These are phyloP conservation scores for Aldrovandia affinis DNA, from an alignment of 2,797 vertebrate genomes.

Conservation along the genomic window DNA sequence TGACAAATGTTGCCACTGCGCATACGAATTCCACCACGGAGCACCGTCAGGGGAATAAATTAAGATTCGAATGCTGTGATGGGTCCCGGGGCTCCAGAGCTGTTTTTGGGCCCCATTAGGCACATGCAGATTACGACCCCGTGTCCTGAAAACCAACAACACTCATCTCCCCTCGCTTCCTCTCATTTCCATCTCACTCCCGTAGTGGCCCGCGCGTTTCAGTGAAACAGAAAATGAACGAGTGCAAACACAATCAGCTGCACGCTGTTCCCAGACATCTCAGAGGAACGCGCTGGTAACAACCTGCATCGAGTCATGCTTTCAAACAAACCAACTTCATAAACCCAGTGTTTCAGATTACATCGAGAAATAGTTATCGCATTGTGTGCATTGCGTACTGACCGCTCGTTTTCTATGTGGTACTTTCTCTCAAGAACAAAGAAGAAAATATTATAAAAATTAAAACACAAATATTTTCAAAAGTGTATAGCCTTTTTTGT, in stretches of 20 bases:
- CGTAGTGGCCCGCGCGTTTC: slow-evolving; percentile 39
- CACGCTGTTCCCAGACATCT: slow-evolving; percentile 40
- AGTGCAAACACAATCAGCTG: slow-evolving; percentile 42
- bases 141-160: slow-evolving; percentile 53
- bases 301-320: slow-evolving; percentile 40
- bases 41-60: not conserved
- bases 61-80: not conserved
- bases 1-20: not conserved
- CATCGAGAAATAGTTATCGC: not conserved
- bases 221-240: slow-evolving; percentile 43
- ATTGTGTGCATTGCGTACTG: not conserved
- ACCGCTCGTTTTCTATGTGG: no score
- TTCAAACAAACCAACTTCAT: slow-evolving; percentile 45
- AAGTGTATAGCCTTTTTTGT: no score
- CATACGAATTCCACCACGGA: not conserved
- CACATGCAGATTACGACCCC: slow-evolving; percentile 38
- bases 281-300: not conserved
- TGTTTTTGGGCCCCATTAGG: slow-evolving; percentile 35
- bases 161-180: slow-evolving; percentile 41
- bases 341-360: slow-evolving; percentile 24
- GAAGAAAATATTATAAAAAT: no score
- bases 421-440: no score
- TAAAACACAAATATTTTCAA: no score
- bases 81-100: no score
- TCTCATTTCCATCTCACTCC: slow-evolving; percentile 55